Percentiles rank a stretch among this genome's conserved stretches.
Evolutionary conservation across 1,140 invertebrate species (phyloP).

Genomic region (Tetragnatha versicolor): DNA sequence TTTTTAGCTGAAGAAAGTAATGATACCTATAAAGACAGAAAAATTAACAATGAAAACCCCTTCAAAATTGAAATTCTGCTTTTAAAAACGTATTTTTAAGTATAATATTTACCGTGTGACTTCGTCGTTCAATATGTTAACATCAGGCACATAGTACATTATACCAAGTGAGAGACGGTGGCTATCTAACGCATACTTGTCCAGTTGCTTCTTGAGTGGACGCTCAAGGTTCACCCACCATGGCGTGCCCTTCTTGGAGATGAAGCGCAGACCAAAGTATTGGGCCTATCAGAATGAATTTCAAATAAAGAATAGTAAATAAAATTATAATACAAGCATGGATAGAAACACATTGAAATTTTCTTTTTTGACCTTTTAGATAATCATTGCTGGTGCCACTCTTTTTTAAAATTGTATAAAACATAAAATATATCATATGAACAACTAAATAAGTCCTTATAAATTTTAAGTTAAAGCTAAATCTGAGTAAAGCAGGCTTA

Average conservation of each 20-base stretch:
- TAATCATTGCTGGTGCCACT: too few species aligned
- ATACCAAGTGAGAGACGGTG: constrained; percentile 82
- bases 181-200: constrained; percentile 82
- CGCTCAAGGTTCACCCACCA: constrained; percentile 92
- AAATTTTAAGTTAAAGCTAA: too few species aligned
- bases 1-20: constrained; percentile 94
- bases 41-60: background rate
- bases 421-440: too few species aligned
- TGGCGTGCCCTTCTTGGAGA: constrained; percentile 64
- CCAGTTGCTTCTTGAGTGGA: constrained; percentile 90
- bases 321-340: too few species aligned
- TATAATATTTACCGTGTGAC: constrained; percentile 75
- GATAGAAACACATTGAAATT: too few species aligned
- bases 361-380: too few species aligned
- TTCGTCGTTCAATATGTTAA: constrained; percentile 85
- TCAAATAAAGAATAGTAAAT: too few species aligned
- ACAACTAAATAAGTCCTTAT: too few species aligned
- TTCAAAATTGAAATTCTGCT: background rate
- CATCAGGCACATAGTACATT: constrained; percentile 92
- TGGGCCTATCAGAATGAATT: too few species aligned
- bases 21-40: constrained; percentile 75
- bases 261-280: constrained; percentile 84
- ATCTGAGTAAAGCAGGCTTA: too few species aligned
- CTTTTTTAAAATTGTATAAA: too few species aligned
- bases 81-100: background rate